phyloP scores from a whole-genome alignment of 2,888 invertebrate genomes.

The Heliconius aoede region DNA sequence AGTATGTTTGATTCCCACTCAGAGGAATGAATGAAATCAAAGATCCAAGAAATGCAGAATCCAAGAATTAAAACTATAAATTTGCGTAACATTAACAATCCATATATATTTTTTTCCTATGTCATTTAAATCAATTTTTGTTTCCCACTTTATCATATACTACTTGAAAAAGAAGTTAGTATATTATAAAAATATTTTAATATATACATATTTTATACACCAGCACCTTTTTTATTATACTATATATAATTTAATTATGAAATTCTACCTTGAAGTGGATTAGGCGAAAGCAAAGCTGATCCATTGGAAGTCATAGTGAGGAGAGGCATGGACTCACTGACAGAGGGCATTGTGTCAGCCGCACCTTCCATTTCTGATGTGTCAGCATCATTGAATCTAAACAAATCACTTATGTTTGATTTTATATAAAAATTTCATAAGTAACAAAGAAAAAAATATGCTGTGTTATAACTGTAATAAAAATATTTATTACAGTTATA shows the following conservation, averaged over 20 bases:
- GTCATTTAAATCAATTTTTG: no score
- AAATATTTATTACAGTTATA: no score
- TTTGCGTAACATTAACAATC: no score
- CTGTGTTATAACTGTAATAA: not conserved
- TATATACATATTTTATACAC: not conserved
- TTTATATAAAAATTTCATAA: conserved; percentile 7
- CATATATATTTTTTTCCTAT: no score
- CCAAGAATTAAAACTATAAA: no score
- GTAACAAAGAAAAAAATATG: not conserved
- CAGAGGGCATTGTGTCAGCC: conserved; percentile 73
- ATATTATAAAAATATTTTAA: not conserved
- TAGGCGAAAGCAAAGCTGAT: conserved; percentile 70
- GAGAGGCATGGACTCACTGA: conserved; percentile 75
- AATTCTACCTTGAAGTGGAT: conserved; percentile 62
- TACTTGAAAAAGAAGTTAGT: not conserved
- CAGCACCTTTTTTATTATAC: no score
- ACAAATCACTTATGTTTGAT: conserved; percentile 15
- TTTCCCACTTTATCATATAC: not conserved
- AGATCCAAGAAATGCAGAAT: no score
- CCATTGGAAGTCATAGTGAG: conserved; percentile 73
- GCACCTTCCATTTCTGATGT: conserved; percentile 78
- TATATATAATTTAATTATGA: not conserved
- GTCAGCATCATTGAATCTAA: conserved; percentile 76
- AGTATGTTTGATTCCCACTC: no score
- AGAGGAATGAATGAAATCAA: no score